These are phyloP conservation scores for Sialis lutaria DNA, from an alignment of 2,888 invertebrate genomes.

Conservation along the genomic window DNA sequence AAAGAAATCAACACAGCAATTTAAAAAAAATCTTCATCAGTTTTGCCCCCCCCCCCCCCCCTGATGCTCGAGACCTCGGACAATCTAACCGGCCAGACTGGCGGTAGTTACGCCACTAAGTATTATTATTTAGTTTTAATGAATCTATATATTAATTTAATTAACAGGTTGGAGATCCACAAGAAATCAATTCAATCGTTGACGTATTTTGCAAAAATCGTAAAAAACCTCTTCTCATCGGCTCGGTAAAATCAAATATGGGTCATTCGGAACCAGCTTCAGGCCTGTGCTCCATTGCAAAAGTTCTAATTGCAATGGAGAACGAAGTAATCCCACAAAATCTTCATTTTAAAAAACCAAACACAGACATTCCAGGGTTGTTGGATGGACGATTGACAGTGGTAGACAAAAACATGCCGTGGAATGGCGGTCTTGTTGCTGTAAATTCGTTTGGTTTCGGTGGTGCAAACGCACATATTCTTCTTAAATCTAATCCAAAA, in stretches of 20 bases:
- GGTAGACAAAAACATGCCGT: slow-evolving; percentile 63
- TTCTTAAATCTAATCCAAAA: slow-evolving; percentile 64
- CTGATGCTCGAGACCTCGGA: too few species aligned
- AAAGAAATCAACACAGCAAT: too few species aligned
- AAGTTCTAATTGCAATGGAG: slow-evolving; percentile 88
- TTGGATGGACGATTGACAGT: slow-evolving; percentile 74
- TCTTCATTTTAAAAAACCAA: slow-evolving; percentile 74
- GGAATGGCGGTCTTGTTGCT: slow-evolving; percentile 83
- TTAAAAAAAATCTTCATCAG: too few species aligned
- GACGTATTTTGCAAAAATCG: slow-evolving; percentile 79
- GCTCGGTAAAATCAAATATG: slow-evolving; percentile 97
- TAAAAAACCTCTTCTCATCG: slow-evolving; percentile 65
- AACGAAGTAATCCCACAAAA: slow-evolving; percentile 76
- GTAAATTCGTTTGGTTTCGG: slow-evolving; percentile 98
- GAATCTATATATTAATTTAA: neutral
- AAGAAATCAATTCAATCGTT: slow-evolving; percentile 89
- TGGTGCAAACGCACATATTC: slow-evolving; percentile 87
- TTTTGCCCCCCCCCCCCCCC: too few species aligned
- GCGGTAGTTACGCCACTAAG: too few species aligned
- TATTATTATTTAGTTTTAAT: neutral
- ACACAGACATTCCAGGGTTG: slow-evolving; percentile 81
- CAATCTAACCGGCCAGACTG: too few species aligned
- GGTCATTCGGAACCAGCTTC: slow-evolving; percentile 93
- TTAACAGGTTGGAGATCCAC: slow-evolving; percentile 80
- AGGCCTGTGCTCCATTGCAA: slow-evolving; percentile 79